Conservation (phyloP, 2,797 vertebrate genomes). For the Chanos chanos region DNA sequence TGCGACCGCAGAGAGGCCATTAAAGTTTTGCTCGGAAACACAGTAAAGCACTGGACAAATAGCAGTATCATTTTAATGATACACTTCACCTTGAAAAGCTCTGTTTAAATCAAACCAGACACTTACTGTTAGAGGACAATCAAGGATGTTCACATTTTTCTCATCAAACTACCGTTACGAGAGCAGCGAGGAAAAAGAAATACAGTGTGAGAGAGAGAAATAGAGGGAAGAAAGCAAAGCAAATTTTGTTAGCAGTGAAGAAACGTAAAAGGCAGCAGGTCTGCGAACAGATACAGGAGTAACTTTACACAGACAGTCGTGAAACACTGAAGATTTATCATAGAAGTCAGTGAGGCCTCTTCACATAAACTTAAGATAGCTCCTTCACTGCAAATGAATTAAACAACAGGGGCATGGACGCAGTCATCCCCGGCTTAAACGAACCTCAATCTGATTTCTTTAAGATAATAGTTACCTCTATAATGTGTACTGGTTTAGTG, state of each 20-base stretch:
- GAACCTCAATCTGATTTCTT: too few relatives aligned
- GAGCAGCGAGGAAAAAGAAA: slow-evolving; percentile 60
- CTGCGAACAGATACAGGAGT: slow-evolving; percentile 18
- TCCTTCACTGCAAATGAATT: not conserved
- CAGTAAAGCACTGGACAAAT: not conserved
- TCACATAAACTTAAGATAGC: not conserved
- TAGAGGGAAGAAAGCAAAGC: slow-evolving; percentile 45
- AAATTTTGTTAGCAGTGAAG: slow-evolving; percentile 39
- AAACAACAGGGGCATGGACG: not conserved
- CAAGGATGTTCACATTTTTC: slow-evolving; percentile 79
- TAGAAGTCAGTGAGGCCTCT: too few relatives aligned
- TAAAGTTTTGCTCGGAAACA: not conserved
- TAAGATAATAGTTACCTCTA: too few relatives aligned
- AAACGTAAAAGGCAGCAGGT: slow-evolving; percentile 26
- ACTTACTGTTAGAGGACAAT: slow-evolving; percentile 88
- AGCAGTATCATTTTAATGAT: not conserved
- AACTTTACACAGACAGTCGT: slow-evolving; percentile 11
- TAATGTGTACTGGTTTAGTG: too few relatives aligned
- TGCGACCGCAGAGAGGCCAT: too few relatives aligned
- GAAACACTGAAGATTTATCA: slow-evolving; percentile 5
- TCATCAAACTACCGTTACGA: slow-evolving; percentile 73
- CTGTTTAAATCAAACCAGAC: slow-evolving; percentile 56
- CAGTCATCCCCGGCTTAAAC: too few relatives aligned
- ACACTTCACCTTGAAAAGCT: not conserved
- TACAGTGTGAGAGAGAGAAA: slow-evolving; percentile 65